phyloP scores from a whole-genome alignment of 2,888 invertebrate genomes.

The Bombyx huttoni region DNA sequence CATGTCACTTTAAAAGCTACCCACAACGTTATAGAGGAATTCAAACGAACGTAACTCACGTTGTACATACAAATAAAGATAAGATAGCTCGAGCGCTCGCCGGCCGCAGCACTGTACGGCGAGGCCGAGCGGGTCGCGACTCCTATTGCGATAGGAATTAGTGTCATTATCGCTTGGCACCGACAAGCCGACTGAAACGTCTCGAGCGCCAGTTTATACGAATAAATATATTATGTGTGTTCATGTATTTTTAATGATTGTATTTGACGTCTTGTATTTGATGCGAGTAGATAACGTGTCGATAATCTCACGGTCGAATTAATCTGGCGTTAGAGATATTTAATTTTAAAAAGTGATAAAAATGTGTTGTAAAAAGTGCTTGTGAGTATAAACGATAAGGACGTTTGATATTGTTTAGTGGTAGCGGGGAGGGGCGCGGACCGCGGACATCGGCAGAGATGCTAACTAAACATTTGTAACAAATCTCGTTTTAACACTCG shows the following conservation, averaged over 20 bases:
- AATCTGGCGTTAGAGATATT: not conserved
- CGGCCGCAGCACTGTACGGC: too few relatives aligned
- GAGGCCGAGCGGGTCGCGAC: slow-evolving; percentile 14
- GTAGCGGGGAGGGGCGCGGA: slow-evolving; percentile 22
- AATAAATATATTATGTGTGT: not conserved
- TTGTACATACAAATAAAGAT: too few relatives aligned
- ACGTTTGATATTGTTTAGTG: slow-evolving; percentile 25
- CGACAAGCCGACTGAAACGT: not conserved
- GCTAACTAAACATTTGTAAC: not conserved
- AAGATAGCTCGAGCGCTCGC: too few relatives aligned
- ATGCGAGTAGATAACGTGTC: not conserved
- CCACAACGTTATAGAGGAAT: too few relatives aligned
- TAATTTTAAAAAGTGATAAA: not conserved
- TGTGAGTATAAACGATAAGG: slow-evolving; percentile 13
- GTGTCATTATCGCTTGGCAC: not conserved
- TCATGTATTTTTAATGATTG: not conserved
- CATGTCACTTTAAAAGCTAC: too few relatives aligned
- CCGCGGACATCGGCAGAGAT: slow-evolving; percentile 6
- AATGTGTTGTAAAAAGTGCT: slow-evolving; percentile 22
- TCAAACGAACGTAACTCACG: too few relatives aligned
- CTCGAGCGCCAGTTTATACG: not conserved
- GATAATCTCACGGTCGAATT: not conserved
- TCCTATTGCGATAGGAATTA: not conserved
- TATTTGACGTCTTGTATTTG: not conserved
- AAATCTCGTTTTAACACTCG: too few relatives aligned